Base-by-base conservation (phyloP, 2,113 vertebrate genomes). In the Cathartes aura region DNA sequence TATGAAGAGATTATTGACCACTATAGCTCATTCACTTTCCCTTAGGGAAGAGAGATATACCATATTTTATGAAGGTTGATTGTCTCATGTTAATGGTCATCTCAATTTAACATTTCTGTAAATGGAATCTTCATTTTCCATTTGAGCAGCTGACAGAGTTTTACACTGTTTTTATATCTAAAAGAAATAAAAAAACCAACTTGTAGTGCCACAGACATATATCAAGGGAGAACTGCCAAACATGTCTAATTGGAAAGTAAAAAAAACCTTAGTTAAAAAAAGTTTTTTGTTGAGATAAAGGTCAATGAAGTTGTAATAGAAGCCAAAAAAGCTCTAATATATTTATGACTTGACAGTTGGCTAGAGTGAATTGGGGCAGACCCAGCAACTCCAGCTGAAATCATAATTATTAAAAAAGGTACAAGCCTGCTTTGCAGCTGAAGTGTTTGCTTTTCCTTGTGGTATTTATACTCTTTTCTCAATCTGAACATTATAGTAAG, bases 1-100 rank as follows among this genome's bases (percentile, higher is more conserved):
- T 97, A 87, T 70, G 60, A 96, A 95, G 56, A 94, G 60, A 85
- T 83, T 97, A 97, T 63, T 86, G 85, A 95, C 47, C 30, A 72
- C 34, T 55, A 22, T 24, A 66, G 24, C 34, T 58, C 71, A 23
- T 71, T 96, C 90, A 82, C 58, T 52, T 79, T 90, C 75, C 52
- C 42, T 60, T 70, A 84, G 50, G 56, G 87, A 93, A 73, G 24
- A 56, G 82, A 73, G 21, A 55, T 38, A 62, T 34, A 84, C 12
- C 58, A 10, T 29, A 55, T 55, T 93, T 87, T 81, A 89, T 75
- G 36, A 93, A 93, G 58, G 85, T 43, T 70, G 73, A 79, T 56
- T 83, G 50, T 88, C 81, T 94, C 50, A 64, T 84, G 38, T 19
- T 93, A 93, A 84, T 75, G 47, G 66, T 82, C 67, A 93, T 48